Evolutionary conservation across 2,113 vertebrate species (phyloP).

Genomic region (Phrynosoma blainvillii): DNA sequence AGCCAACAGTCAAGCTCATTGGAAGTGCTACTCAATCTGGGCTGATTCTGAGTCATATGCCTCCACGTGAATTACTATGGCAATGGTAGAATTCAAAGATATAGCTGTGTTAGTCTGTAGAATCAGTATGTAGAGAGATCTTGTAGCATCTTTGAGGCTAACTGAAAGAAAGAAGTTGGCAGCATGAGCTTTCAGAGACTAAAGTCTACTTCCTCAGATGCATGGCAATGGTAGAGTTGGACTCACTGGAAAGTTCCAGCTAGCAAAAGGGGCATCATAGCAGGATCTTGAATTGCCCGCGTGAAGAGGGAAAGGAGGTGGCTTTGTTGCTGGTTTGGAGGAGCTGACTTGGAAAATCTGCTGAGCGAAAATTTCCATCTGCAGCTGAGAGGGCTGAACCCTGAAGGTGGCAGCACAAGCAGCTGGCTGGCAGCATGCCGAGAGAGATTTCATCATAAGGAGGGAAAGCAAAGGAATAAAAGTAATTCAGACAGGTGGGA

Average conservation of each 20-base stretch:
- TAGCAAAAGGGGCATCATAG: background rate
- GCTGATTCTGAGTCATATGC: background rate
- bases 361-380: background rate
- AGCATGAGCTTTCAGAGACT: no score
- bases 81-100: background rate
- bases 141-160: no score
- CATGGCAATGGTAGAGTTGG: background rate
- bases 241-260: background rate
- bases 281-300: no score
- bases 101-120: no score
- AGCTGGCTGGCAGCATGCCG: background rate
- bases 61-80: background rate
- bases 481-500: background rate
- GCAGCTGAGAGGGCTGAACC: background rate
- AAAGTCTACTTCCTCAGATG: no score
- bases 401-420: conserved; percentile 45
- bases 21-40: background rate
- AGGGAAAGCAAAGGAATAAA: background rate
- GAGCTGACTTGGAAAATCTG: background rate
- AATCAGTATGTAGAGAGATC: no score
- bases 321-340: background rate
- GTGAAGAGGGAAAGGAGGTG: background rate
- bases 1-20: background rate
- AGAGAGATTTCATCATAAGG: background rate
- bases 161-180: no score